Conservation (phyloP, 2,113 vertebrate species). For the Phyllopteryx taeniolatus region DNA sequence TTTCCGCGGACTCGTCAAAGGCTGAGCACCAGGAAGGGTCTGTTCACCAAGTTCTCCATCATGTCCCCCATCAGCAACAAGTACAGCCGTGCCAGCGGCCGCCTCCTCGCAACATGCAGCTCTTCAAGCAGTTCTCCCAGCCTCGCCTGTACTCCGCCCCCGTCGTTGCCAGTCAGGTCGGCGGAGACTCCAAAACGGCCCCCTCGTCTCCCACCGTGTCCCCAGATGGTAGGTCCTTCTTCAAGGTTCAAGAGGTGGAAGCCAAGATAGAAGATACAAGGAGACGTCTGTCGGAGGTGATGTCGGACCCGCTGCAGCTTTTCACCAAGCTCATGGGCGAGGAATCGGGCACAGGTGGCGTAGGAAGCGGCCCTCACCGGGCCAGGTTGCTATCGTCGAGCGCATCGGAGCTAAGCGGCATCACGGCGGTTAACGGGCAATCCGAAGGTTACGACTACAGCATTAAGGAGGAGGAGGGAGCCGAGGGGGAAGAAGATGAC, state of each 20-base stretch:
- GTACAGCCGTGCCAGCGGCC: slow-evolving; percentile 40
- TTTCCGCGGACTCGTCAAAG: slow-evolving; percentile 89
- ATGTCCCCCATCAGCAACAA: slow-evolving; percentile 27
- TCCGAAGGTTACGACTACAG: slow-evolving; percentile 90
- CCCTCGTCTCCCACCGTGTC: slow-evolving; percentile 93
- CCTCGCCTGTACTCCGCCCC: slow-evolving; percentile 74
- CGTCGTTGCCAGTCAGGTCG: slow-evolving; percentile 32
- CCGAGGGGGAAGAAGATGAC: slow-evolving; percentile 61
- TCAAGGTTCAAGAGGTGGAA: slow-evolving; percentile 98
- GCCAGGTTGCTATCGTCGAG: slow-evolving; percentile 93
- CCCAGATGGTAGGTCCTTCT: slow-evolving; percentile 93
- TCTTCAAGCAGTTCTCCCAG: slow-evolving; percentile 97
- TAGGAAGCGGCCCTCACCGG: slow-evolving; percentile 74
- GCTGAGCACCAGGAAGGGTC: slow-evolving; percentile 78
- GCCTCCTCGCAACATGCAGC: slow-evolving; percentile 87
- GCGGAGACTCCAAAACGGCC: slow-evolving; percentile 94
- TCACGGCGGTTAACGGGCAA: slow-evolving; percentile 85
- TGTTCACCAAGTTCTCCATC: slow-evolving; percentile 51
- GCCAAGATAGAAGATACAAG: slow-evolving; percentile 96
- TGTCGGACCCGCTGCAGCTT: slow-evolving; percentile 93
- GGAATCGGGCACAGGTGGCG: slow-evolving; percentile 81
- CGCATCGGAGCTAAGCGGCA: slow-evolving; percentile 87
- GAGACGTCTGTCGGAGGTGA: slow-evolving; percentile 93
- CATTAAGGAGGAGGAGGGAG: slow-evolving; percentile 94
- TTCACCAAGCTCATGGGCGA: slow-evolving; percentile 98